Conservation (phyloP, 2,797 vertebrate species). For the Acanthurus leucopareius region DNA sequence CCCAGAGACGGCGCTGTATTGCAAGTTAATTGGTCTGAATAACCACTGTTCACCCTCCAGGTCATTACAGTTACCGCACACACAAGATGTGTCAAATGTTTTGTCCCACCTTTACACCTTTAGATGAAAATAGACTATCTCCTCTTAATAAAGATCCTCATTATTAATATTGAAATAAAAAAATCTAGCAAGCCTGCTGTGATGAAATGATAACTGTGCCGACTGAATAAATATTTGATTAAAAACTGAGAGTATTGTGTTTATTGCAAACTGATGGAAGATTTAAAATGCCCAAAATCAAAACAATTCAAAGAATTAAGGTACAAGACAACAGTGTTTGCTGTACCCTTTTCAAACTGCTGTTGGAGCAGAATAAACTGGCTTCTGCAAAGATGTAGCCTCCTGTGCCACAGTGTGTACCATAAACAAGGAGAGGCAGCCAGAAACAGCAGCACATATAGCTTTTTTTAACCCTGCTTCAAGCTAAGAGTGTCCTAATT, state of each 20-base stretch:
- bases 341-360: too few relatives aligned
- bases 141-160: constrained; percentile 28
- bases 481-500: too few relatives aligned
- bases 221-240: constrained; percentile 52
- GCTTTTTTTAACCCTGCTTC: too few relatives aligned
- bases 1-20: constrained; percentile 8
- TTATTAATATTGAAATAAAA: constrained; percentile 9
- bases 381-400: too few relatives aligned
- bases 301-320: constrained; percentile 2
- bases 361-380: too few relatives aligned
- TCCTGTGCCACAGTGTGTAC: too few relatives aligned
- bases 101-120: not conserved
- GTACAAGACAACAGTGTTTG: not conserved
- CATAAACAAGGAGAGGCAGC: too few relatives aligned
- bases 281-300: constrained; percentile 4
- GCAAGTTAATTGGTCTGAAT: not conserved
- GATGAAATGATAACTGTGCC: constrained; percentile 47
- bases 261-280: constrained; percentile 18
- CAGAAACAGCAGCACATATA: too few relatives aligned
- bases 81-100: constrained; percentile 6
- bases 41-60: constrained; percentile 9
- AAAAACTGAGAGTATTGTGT: constrained; percentile 31
- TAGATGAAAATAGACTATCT: constrained; percentile 7
- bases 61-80: constrained; percentile 6
- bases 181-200: constrained; percentile 31